Evolutionary conservation across 2,888 invertebrate genomes (phyloP).

Genomic region (Thalpophila matura): DNA sequence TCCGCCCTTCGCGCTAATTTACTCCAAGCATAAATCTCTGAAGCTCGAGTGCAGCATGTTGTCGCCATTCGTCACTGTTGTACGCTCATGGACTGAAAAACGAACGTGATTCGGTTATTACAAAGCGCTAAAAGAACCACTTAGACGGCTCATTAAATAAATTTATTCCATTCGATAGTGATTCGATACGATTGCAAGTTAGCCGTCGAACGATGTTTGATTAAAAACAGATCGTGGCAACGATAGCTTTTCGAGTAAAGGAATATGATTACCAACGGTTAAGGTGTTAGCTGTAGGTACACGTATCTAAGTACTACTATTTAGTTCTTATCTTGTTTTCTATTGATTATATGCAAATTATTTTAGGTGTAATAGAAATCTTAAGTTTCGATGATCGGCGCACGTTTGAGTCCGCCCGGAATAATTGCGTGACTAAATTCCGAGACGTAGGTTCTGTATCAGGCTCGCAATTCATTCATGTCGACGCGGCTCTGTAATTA

Average conservation of each 20-base stretch:
- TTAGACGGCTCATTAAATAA: slow-evolving; percentile 85
- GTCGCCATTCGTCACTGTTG: slow-evolving; percentile 81
- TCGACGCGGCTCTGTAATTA: slow-evolving; percentile 79
- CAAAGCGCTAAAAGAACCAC: slow-evolving; percentile 81
- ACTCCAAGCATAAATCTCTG: slow-evolving; percentile 75
- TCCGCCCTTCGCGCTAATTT: slow-evolving; percentile 81
- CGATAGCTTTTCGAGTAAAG: slow-evolving; percentile 68
- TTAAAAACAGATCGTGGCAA: slow-evolving; percentile 73
- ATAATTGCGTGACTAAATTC: slow-evolving; percentile 84
- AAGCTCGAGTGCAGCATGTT: slow-evolving; percentile 70
- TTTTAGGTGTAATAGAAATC: slow-evolving; percentile 74
- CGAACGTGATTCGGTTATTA: slow-evolving; percentile 87
- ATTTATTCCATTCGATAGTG: slow-evolving; percentile 82
- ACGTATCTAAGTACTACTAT: slow-evolving; percentile 26
- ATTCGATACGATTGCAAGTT: slow-evolving; percentile 86
- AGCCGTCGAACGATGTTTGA: slow-evolving; percentile 75
- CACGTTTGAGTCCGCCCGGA: slow-evolving; percentile 68
- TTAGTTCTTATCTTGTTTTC: slow-evolving; percentile 64
- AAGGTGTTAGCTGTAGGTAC: slow-evolving; percentile 46
- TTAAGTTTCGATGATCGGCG: slow-evolving; percentile 70
- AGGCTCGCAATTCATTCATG: slow-evolving; percentile 78
- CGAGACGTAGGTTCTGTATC: slow-evolving; percentile 76
- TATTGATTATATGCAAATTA: slow-evolving; percentile 77
- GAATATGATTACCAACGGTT: slow-evolving; percentile 30
- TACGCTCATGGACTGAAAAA: slow-evolving; percentile 77